Conservation (phyloP, 1,140 invertebrate genomes). For the Caenorhabditis briggsae region DNA sequence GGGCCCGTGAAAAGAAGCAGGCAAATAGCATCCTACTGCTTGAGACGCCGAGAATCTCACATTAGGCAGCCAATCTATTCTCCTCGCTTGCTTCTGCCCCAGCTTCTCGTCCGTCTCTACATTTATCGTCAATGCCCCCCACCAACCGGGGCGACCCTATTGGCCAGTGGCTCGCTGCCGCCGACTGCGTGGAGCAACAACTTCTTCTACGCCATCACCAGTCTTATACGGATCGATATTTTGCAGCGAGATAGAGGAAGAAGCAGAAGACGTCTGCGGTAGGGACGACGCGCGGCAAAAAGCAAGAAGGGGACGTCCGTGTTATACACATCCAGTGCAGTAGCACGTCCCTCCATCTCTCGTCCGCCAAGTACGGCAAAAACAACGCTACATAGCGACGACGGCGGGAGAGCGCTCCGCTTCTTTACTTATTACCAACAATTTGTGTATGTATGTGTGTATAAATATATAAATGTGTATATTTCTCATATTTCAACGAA, state of each 20-base stretch:
- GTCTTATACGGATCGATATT: conserved; percentile 46
- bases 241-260: conserved; percentile 30
- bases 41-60: conserved; percentile 52
- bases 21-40: conserved; percentile 16
- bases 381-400: conserved; percentile 32
- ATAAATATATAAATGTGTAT: conserved; percentile 46
- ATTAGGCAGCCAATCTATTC: conserved; percentile 56
- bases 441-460: conserved; percentile 49
- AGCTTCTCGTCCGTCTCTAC: conserved; percentile 22
- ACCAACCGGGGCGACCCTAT: conserved; percentile 49
- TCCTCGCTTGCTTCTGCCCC: conserved; percentile 39
- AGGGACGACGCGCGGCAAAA: conserved; percentile 30
- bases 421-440: conserved; percentile 55
- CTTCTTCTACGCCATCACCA: conserved; percentile 51
- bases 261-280: background rate
- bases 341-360: conserved; percentile 40
- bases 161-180: conserved; percentile 44
- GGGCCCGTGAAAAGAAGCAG: conserved; percentile 10
- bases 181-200: conserved; percentile 48
- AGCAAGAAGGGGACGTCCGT: conserved; percentile 20
- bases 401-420: conserved; percentile 23
- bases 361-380: conserved; percentile 51
- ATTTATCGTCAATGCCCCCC: conserved; percentile 13
- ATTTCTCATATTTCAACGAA: conserved; percentile 40
- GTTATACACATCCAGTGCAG: conserved; percentile 54